Conservation (phyloP, 2,113 vertebrate genomes). For the Hucho hucho region DNA sequence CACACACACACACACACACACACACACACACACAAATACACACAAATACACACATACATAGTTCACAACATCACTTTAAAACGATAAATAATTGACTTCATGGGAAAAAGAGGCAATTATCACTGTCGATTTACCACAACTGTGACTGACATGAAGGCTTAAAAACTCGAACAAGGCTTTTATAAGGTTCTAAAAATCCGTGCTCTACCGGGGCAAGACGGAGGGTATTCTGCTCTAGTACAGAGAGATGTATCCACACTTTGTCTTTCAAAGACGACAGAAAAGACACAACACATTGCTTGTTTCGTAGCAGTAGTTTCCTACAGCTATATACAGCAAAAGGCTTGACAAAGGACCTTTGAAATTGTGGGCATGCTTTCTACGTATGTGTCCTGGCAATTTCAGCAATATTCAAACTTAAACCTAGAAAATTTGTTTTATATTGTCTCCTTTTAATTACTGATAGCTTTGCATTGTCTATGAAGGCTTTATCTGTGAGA, state of each 20-base stretch:
- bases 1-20: too few relatives aligned
- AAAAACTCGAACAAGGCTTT: not conserved
- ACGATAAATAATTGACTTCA: constrained; percentile 31
- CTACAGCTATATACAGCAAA: too few relatives aligned
- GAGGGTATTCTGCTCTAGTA: not conserved
- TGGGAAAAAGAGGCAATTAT: constrained; percentile 23
- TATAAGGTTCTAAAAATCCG: not conserved
- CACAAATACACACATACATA: not conserved
- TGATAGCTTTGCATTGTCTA: too few relatives aligned
- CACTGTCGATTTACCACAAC: constrained; percentile 18
- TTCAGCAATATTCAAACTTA: too few relatives aligned
- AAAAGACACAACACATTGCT: not conserved
- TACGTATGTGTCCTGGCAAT: too few relatives aligned
- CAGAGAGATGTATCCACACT: not conserved
- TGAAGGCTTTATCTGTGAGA: too few relatives aligned
- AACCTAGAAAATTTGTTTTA: too few relatives aligned
- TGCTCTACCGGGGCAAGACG: not conserved
- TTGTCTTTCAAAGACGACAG: not conserved
- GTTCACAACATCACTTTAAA: constrained; percentile 17
- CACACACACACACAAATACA: too few relatives aligned
- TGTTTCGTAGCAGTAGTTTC: not conserved
- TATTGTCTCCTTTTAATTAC: too few relatives aligned
- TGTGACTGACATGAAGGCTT: constrained; percentile 7
- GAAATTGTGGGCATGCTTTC: too few relatives aligned
- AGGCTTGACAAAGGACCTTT: too few relatives aligned